These are phyloP conservation scores for Nilaparvata lugens DNA, from an alignment of 1,140 invertebrate species.

Conservation along the genomic window DNA sequence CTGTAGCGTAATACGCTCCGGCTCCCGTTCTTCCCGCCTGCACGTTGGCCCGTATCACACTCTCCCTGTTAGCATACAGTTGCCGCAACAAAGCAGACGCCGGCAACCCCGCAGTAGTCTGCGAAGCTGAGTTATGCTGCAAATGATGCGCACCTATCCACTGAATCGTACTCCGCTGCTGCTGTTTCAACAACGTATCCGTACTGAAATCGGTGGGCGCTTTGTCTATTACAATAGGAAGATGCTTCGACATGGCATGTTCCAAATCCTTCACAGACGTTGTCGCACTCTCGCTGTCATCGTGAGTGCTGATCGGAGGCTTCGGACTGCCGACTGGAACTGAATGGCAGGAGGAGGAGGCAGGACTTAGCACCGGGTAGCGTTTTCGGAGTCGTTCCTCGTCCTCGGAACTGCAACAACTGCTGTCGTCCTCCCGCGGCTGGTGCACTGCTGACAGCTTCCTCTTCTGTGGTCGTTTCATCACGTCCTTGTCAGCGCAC, in stretches of 20 bases:
- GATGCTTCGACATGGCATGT: constrained; percentile 92
- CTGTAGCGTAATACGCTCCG: constrained; percentile 29
- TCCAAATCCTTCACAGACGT: constrained; percentile 84
- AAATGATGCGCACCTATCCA: constrained; percentile 74
- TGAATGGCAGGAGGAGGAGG: constrained; percentile 47
- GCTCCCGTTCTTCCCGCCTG: constrained; percentile 51
- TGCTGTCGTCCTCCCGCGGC: constrained; percentile 39
- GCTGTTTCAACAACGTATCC: constrained; percentile 71
- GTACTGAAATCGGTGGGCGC: constrained; percentile 77
- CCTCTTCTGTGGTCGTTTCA: constrained; percentile 41
- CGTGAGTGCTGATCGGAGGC: constrained; percentile 34
- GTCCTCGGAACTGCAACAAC: constrained; percentile 41
- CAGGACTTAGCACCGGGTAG: constrained; percentile 45
- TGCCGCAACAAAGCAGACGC: constrained; percentile 81
- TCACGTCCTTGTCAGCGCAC: constrained; percentile 15
- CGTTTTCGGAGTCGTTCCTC: constrained; percentile 40
- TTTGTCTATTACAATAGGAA: constrained; percentile 54
- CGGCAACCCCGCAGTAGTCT: constrained; percentile 29
- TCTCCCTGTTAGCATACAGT: constrained; percentile 86
- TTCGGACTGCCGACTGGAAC: constrained; percentile 36
- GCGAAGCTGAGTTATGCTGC: constrained; percentile 38
- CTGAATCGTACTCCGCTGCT: constrained; percentile 81
- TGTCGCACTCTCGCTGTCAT: constrained; percentile 33
- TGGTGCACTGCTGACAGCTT: constrained; percentile 33
- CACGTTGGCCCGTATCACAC: constrained; percentile 86